phyloP scores from a whole-genome alignment of 2,113 vertebrate genomes.

The Notothenia coriiceps region DNA sequence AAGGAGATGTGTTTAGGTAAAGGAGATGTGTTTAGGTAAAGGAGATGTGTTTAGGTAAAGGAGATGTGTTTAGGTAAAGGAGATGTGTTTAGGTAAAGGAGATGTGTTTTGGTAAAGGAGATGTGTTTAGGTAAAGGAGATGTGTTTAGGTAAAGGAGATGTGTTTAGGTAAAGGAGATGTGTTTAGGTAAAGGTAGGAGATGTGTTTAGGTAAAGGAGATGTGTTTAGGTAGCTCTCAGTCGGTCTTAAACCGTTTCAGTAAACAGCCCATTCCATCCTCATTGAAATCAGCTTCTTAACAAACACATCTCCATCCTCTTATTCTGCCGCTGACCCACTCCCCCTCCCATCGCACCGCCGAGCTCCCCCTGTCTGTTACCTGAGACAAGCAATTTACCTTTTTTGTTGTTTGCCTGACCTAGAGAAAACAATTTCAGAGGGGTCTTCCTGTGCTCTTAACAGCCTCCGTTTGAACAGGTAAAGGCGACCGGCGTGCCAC shows the following conservation, averaged over 20 bases:
- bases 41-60: slow-evolving; percentile 15
- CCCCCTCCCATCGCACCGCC: slow-evolving; percentile 43
- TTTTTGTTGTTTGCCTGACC: slow-evolving; percentile 88
- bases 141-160: not conserved
- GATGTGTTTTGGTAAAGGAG: not conserved
- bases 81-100: too few species aligned
- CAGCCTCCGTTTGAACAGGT: slow-evolving; percentile 81
- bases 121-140: slow-evolving; percentile 50
- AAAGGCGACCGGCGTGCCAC: slow-evolving; percentile 75
- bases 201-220: slow-evolving; percentile 60
- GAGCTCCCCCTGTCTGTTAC: slow-evolving; percentile 72
- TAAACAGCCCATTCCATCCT: slow-evolving; percentile 62
- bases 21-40: too few species aligned
- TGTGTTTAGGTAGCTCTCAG: not conserved
- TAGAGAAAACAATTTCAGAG: slow-evolving; percentile 89
- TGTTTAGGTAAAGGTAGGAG: slow-evolving; percentile 51
- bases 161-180: slow-evolving; percentile 50
- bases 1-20: too few species aligned
- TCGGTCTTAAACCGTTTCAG: slow-evolving; percentile 56
- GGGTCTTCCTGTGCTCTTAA: slow-evolving; percentile 85
- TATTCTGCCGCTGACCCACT: slow-evolving; percentile 65
- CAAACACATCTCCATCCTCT: slow-evolving; percentile 80
- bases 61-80: not conserved
- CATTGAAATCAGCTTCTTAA: slow-evolving; percentile 83
- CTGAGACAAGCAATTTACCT: slow-evolving; percentile 87